Conservation (phyloP, 2,113 vertebrate species). For the Ardeotis arabs region DNA sequence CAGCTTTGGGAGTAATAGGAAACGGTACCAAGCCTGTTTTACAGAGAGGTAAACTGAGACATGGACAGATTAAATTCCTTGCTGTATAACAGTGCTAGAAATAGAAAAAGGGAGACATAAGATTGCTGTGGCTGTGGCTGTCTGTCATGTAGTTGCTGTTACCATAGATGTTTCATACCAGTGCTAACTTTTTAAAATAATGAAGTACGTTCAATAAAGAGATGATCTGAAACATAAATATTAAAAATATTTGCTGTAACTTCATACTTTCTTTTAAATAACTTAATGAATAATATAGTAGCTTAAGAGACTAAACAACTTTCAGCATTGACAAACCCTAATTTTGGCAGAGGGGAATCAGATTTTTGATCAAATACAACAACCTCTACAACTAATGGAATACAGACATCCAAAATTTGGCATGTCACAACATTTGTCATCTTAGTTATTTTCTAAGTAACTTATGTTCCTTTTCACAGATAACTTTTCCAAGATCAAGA, state of each 20-base stretch:
- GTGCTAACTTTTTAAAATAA: background rate
- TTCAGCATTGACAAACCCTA: background rate
- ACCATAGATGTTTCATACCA: conserved; percentile 15
- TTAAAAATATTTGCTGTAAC: background rate
- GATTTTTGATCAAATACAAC: background rate
- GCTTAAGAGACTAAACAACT: background rate
- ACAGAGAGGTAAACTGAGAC: conserved; percentile 34
- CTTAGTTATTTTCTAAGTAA: background rate
- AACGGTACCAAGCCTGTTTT: background rate
- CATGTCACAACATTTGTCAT: background rate
- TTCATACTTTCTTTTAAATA: background rate
- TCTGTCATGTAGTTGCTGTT: conserved; percentile 23
- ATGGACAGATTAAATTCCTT: background rate
- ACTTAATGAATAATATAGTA: background rate
- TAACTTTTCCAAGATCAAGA: background rate
- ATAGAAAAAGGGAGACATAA: background rate
- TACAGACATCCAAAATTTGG: background rate
- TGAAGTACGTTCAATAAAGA: background rate
- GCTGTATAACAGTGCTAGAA: background rate
- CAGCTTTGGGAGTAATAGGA: background rate
- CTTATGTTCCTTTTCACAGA: background rate
- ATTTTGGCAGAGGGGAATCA: background rate
- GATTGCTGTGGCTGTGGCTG: conserved; percentile 7
- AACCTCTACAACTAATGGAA: background rate
- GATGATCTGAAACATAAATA: background rate